Evolutionary conservation across 53 echinoderm and acorn worm species (phyloP).

Genomic region (Temnopleurus reevesii): DNA sequence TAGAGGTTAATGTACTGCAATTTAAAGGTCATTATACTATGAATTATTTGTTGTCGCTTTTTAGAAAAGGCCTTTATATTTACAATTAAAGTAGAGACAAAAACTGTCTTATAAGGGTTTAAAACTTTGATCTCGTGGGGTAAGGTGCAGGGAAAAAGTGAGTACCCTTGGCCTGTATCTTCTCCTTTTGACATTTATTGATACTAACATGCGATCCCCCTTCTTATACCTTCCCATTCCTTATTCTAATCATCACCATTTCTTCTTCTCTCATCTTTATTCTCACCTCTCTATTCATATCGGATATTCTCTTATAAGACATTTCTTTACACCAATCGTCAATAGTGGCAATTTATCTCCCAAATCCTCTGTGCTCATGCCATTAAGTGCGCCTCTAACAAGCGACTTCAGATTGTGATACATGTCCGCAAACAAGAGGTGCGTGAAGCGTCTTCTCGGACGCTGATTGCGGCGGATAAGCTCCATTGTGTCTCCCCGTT

Average conservation of each 20-base stretch:
- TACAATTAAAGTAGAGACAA: too few relatives aligned
- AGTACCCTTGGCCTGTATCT: too few relatives aligned
- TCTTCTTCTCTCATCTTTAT: not conserved
- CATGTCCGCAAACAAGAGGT: slow-evolving; percentile 29
- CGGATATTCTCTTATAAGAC: not conserved
- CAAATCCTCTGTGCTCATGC: not conserved
- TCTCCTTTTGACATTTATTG: too few relatives aligned
- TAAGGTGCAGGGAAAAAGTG: too few relatives aligned
- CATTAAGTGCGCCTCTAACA: slow-evolving; percentile 30
- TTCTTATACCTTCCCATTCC: not conserved
- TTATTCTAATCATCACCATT: not conserved
- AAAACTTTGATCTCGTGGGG: too few relatives aligned
- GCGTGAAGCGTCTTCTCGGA: not conserved
- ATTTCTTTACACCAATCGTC: not conserved
- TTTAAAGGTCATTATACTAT: too few relatives aligned
- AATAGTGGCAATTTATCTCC: not conserved
- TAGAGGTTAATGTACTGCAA: too few relatives aligned
- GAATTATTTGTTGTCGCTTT: too few relatives aligned
- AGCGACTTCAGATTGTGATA: slow-evolving; percentile 28
- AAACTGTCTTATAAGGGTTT: too few relatives aligned
- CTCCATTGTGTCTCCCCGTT: slow-evolving; percentile 14
- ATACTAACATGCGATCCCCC: too few relatives aligned
- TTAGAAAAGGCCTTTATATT: too few relatives aligned
- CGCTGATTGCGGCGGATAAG: not conserved
- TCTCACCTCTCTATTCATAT: not conserved